Evolutionary conservation across 2,888 invertebrate genomes (phyloP), one percentile per base, ranked within the genome.

Genomic region (Micropterix aruncella): DNA sequence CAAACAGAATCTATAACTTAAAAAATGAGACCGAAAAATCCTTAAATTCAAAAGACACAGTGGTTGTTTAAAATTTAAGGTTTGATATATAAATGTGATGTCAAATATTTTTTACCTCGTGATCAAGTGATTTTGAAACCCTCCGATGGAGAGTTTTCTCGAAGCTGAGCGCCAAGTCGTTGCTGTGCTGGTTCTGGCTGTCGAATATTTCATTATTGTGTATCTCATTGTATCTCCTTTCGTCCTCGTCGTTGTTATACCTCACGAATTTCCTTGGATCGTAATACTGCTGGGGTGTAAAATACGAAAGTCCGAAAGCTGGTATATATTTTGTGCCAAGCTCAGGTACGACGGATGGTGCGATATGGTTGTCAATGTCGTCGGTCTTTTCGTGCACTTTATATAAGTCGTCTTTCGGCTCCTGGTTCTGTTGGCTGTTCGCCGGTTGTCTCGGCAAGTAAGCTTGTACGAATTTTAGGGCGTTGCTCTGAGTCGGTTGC

Each of bases 381-480:
- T 27, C 12, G 7, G 27, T 27, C 27, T 5, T 27, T 12, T 27
- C 27, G 27, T 27, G 12, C 5, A 27, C 27, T 27, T 27, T 5
- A 12, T 27, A 27, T 27, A 27, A 27, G 12, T 12, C 27, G 12
- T 27, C 27, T 12, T 27, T 27, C 12, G 5, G 7, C 7, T 27
- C 12, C 12, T 5, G 5, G 27, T 27, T 7, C 12, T 27, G 7
- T 27, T 27, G 27, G 27, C 7, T 27, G 27, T 27, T 27, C 27
- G 27, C 5, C 12, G 47, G 44, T 5, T 57, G 56, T 19, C 47
- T 54, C 2, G 66, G 66, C 36, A 58, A 52, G 52, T 71, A 70
- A 1, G 65, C 57, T 55, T 63, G 68, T 51, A 63, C 69, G 50
- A 71, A 69, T 3, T 61, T 59, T 53, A 68, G 66, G 1, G 63